A percentile compares a stretch with the other conserved stretches of the same genome.
These are phyloP conservation scores for Chirona hameri DNA, from an alignment of 2,888 invertebrate species.

Conservation along the genomic window DNA sequence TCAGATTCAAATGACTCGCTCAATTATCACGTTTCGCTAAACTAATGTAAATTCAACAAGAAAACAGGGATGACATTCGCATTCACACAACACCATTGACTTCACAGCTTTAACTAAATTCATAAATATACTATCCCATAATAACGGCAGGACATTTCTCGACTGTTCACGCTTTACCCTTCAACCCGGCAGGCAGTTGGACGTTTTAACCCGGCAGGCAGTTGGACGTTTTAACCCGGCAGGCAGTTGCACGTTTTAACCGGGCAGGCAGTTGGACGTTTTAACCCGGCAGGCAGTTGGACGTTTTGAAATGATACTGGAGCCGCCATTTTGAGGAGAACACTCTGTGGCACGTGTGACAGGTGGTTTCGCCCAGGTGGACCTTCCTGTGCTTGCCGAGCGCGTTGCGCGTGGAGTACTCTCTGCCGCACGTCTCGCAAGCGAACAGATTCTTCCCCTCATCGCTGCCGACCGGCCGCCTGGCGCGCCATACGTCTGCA, in stretches of 20 bases:
- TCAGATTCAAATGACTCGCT: too few species aligned
- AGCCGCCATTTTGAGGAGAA: neutral
- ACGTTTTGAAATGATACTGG: slow-evolving; percentile 4
- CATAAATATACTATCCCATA: too few species aligned
- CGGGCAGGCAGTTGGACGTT: neutral
- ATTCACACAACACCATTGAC: too few species aligned
- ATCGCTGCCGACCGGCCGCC: neutral
- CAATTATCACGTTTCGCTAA: too few species aligned
- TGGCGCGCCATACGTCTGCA: neutral
- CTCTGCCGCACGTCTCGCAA: neutral
- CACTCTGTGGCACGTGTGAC: neutral
- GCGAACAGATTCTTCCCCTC: neutral
- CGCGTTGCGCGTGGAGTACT: neutral
- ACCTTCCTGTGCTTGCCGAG: slow-evolving; percentile 1
- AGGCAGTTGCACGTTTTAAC: neutral
- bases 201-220: neutral
- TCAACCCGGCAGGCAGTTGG: neutral
- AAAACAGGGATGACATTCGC: too few species aligned
- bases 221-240: neutral
- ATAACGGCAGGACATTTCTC: too few species aligned
- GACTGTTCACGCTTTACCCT: too few species aligned
- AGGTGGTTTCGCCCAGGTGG: neutral
- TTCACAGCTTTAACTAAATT: too few species aligned
- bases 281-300: neutral
- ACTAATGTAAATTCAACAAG: too few species aligned